These are phyloP conservation scores for Oscheius myriophilus DNA, from an alignment of 2,888 invertebrate genomes.

Conservation along the genomic window DNA sequence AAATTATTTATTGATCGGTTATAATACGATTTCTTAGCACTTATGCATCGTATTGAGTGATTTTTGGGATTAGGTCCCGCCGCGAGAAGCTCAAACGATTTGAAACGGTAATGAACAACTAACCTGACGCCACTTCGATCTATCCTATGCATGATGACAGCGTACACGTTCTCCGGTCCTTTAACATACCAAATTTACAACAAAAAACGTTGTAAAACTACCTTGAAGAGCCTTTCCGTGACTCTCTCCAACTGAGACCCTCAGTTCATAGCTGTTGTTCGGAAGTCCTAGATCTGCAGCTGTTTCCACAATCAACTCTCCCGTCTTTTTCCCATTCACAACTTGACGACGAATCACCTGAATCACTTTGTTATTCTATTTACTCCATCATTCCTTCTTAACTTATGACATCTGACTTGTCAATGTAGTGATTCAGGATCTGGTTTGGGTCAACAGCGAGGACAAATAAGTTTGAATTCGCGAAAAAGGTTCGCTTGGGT, in stretches of 20 bases:
- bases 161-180: slow-evolving; percentile 67
- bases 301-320: slow-evolving; percentile 63
- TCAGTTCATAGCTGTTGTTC: slow-evolving; percentile 59
- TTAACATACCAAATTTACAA: slow-evolving; percentile 8
- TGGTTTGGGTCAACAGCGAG: too few species aligned
- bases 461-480: too few species aligned
- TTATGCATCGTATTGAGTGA: too few species aligned
- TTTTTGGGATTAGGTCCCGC: too few species aligned
- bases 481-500: too few species aligned
- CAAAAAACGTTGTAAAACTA: neutral
- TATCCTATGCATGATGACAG: slow-evolving; percentile 65
- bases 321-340: slow-evolving; percentile 54
- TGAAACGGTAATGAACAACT: neutral
- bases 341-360: slow-evolving; percentile 49
- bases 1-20: too few species aligned
- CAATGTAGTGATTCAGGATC: too few species aligned
- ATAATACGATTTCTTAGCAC: too few species aligned
- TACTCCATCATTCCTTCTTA: too few species aligned
- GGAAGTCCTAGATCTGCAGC: slow-evolving; percentile 63
- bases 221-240: slow-evolving; percentile 18
- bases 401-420: too few species aligned
- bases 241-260: slow-evolving; percentile 48
- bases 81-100: neutral
- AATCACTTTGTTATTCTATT: neutral
- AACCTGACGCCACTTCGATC: slow-evolving; percentile 50